Conservation (phyloP, 2,797 vertebrate genomes). For the Schizothorax lantsangensis region DNA sequence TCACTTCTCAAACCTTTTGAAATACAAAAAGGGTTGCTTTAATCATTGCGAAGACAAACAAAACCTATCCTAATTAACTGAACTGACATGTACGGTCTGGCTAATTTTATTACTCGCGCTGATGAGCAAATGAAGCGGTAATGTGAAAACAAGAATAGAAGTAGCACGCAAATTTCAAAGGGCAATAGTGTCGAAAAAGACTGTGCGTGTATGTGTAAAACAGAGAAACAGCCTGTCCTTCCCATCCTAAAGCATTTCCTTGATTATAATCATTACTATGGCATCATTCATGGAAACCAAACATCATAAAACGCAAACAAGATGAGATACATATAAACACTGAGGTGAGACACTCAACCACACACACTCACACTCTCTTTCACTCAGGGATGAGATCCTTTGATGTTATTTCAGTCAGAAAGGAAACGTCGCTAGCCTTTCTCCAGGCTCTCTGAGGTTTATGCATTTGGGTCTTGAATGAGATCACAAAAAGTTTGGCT, state of each 20-base stretch:
- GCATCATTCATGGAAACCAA: slow-evolving; percentile 63
- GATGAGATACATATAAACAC: slow-evolving; percentile 53
- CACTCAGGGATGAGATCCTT: slow-evolving; percentile 33
- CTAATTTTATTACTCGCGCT: slow-evolving; percentile 9
- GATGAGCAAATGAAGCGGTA: slow-evolving; percentile 31
- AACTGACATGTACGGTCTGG: slow-evolving; percentile 3
- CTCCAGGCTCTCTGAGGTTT: slow-evolving; percentile 5
- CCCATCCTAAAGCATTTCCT: slow-evolving; percentile 58
- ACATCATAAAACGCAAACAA: slow-evolving; percentile 60
- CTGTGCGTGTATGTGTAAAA: slow-evolving; percentile 1
- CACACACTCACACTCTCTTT: slow-evolving; percentile 4
- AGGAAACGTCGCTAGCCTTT: slow-evolving; percentile 13
- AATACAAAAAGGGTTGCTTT: slow-evolving; percentile 14
- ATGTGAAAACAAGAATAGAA: slow-evolving; percentile 43
- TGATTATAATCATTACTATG: slow-evolving; percentile 67
- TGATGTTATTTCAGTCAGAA: slow-evolving; percentile 51
- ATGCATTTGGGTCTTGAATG: slow-evolving; percentile 12
- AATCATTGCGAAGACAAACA: slow-evolving; percentile 35
- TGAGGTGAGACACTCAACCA: slow-evolving; percentile 41
- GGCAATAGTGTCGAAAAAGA: not conserved
- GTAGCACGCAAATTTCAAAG: slow-evolving; percentile 35
- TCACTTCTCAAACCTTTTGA: not conserved
- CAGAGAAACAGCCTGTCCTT: slow-evolving; percentile 19
- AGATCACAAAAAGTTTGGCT: slow-evolving; percentile 35
- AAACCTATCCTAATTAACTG: slow-evolving; percentile 14